phyloP scores from a whole-genome alignment of 2,888 invertebrate genomes.

The Germaria angustata region DNA sequence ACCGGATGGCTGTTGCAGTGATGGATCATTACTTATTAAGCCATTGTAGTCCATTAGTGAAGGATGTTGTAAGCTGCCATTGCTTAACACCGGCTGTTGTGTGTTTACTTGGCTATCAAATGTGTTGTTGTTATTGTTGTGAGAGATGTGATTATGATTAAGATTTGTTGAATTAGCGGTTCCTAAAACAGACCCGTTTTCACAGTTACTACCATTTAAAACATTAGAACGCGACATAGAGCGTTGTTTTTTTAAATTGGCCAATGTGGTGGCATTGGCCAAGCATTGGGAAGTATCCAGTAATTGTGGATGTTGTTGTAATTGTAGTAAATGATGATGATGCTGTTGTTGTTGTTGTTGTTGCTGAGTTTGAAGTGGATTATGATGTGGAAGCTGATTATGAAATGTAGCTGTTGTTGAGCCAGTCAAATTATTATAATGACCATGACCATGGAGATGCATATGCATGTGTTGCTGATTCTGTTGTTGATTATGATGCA shows the following conservation, averaged over 20 bases:
- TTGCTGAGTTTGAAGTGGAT: neutral
- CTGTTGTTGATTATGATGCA: slow-evolving; percentile 66
- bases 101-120: slow-evolving; percentile 69
- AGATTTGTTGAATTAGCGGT: slow-evolving; percentile 71
- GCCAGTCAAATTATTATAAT: slow-evolving; percentile 68
- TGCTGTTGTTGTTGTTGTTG: slow-evolving; percentile 23
- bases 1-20: slow-evolving; percentile 70
- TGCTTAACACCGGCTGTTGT: slow-evolving; percentile 73
- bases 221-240: slow-evolving; percentile 86
- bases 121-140: slow-evolving; percentile 66
- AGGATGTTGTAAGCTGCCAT: slow-evolving; percentile 78
- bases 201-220: slow-evolving; percentile 77
- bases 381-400: slow-evolving; percentile 68
- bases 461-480: slow-evolving; percentile 67
- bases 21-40: slow-evolving; percentile 67
- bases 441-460: slow-evolving; percentile 67
- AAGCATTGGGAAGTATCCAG: slow-evolving; percentile 59
- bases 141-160: slow-evolving; percentile 61
- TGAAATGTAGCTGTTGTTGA: slow-evolving; percentile 69
- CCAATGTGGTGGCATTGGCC: slow-evolving; percentile 85
- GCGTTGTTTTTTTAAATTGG: slow-evolving; percentile 95
- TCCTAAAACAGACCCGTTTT: slow-evolving; percentile 80
- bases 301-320: slow-evolving; percentile 40
- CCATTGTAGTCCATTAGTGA: slow-evolving; percentile 78
- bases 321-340: slow-evolving; percentile 24